A percentile compares a stretch with the other conserved stretches of the same genome.
Evolutionary conservation across 2,797 vertebrate species (phyloP).

Genomic region (Arremon aurantiirostris): DNA sequence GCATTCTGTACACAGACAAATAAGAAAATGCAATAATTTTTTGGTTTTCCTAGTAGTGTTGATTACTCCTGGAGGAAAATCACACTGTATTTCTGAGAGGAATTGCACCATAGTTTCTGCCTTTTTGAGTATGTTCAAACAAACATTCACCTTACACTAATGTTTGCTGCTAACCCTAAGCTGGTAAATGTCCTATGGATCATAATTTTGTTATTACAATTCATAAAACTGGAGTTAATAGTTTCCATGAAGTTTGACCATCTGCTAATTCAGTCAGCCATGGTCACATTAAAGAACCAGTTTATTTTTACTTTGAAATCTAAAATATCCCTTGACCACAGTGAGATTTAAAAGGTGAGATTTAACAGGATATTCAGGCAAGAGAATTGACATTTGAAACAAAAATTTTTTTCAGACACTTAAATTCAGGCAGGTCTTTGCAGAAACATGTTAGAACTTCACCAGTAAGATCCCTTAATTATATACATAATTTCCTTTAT

Average conservation of each 20-base stretch:
- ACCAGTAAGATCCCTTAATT: not conserved
- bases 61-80: not conserved
- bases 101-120: not conserved
- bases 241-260: not conserved
- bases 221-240: not conserved
- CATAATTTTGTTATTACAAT: not conserved
- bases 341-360: not conserved
- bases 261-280: not conserved
- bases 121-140: not conserved
- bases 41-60: not conserved
- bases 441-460: not conserved
- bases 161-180: not conserved
- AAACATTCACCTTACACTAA: not conserved
- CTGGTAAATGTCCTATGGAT: not conserved
- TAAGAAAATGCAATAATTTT: not conserved
- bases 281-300: not conserved
- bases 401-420: not conserved
- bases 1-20: not conserved
- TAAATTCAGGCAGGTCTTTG: not conserved
- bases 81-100: not conserved
- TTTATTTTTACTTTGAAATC: not conserved
- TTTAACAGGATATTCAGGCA: not conserved
- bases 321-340: not conserved
- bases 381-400: not conserved
- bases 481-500: not conserved